Evolutionary conservation across 2,888 invertebrate genomes (phyloP), one percentile per base, ranked within the genome.

Genomic region (Crossocerus cetratus): DNA sequence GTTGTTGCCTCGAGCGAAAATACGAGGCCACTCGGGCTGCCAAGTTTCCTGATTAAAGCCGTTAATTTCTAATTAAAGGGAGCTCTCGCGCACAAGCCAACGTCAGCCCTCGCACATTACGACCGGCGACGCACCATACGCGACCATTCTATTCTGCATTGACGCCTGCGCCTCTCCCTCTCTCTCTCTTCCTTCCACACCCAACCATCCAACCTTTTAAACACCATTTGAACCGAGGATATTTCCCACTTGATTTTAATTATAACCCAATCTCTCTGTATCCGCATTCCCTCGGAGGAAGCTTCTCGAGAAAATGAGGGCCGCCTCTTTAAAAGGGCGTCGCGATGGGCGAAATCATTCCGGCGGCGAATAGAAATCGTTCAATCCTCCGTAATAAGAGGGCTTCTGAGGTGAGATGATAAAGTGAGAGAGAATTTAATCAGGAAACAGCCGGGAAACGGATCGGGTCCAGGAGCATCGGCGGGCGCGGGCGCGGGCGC

Each of bases 11-110:
- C 81, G 81, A 78, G 82, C 77, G 85, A 84, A 86, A 85, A 86
- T 84, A 85, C 82, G 84, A 74, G 83, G 74, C 77, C 72, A 75
- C 79, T 77, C 72, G 74, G 78, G 65, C 81, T 81, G 82, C 76
- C 84, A 86, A 87, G 86, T 87, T 86, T 86, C 85, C 83, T 86
- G 87, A 87, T 88, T 86, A 87, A 88, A 86, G 82, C 86, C 75
- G 81, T 86, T 87, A 86, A 86, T 87, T 88, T 84, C 76, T 84
- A 86, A 88, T 87, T 87, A 86, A 87, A 87, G 78, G 78, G 72
- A 74, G 65, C 72, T 60, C 69, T 20, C 56, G 22, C 42, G 16
- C 49, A 3, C 2, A 13, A 18, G 43, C 49, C 65, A 18, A 53
- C 45, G 57, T 68, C 68, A 49, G 56, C 32, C 32, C 32, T 32